Conservation (phyloP, 2,888 invertebrate species). For the Andrena bucephala region DNA sequence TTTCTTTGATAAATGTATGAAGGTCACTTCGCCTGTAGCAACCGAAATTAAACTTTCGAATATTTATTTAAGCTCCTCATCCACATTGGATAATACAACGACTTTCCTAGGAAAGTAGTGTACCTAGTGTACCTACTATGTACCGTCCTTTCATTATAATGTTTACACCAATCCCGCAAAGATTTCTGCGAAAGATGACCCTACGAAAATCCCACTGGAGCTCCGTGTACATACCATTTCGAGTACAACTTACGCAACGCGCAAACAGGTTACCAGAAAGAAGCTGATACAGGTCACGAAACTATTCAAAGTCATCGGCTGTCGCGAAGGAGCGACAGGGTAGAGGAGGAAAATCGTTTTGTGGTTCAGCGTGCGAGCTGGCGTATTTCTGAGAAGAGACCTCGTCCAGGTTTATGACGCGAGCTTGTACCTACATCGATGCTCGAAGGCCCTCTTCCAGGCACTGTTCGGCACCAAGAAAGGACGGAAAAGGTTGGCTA, state of each 20-base stretch:
- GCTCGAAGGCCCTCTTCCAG: constrained; percentile 60
- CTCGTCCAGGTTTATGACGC: constrained; percentile 79
- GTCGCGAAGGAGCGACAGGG: constrained; percentile 47
- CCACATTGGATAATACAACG: no score
- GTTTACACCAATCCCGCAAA: no score
- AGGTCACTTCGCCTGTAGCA: no score
- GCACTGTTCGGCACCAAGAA: constrained; percentile 68
- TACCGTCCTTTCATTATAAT: no score
- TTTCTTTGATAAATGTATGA: not conserved
- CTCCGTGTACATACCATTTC: no score
- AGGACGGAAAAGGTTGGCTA: constrained; percentile 74
- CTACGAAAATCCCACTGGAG: no score
- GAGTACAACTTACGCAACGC: not conserved
- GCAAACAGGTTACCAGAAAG: constrained; percentile 20
- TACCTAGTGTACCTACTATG: no score
- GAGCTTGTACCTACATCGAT: constrained; percentile 78
- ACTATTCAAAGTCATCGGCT: constrained; percentile 17
- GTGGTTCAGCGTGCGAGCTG: constrained; percentile 70
- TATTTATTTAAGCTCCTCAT: no score
- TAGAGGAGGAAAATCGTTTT: constrained; percentile 64
- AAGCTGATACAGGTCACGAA: constrained; percentile 1
- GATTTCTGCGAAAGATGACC: no score
- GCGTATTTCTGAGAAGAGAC: constrained; percentile 79
- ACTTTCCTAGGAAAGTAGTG: no score
- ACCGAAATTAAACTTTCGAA: no score